These are phyloP conservation scores for Helicoverpa armigera DNA, from an alignment of 1,140 invertebrate genomes.

Conservation along the genomic window DNA sequence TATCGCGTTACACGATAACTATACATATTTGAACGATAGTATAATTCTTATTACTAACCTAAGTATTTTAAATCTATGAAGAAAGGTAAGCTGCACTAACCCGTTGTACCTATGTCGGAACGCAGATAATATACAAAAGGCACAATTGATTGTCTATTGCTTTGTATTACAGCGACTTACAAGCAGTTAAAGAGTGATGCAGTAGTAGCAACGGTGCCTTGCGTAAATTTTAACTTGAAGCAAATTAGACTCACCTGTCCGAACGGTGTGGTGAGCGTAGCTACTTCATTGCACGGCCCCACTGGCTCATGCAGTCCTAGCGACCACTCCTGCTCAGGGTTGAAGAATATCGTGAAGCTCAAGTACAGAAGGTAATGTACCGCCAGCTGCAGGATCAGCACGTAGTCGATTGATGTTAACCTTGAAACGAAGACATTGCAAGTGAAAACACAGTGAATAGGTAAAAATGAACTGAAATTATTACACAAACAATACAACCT, in stretches of 20 bases:
- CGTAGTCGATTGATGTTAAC: constrained; percentile 77
- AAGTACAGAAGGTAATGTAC: constrained; percentile 86
- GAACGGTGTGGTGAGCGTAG: constrained; percentile 88
- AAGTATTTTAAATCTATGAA: too few relatives aligned
- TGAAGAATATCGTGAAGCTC: constrained; percentile 87
- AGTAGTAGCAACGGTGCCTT: too few relatives aligned
- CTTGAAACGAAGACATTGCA: constrained; percentile 55
- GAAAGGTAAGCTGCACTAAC: too few relatives aligned
- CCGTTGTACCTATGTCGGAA: too few relatives aligned
- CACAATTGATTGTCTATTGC: not conserved
- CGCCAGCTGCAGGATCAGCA: constrained; percentile 83
- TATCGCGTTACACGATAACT: constrained; percentile 1
- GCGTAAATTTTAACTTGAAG: not conserved
- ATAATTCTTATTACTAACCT: too few relatives aligned
- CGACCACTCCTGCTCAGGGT: constrained; percentile 90
- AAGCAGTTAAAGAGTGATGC: too few relatives aligned
- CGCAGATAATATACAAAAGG: too few relatives aligned
- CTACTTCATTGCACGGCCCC: constrained; percentile 90
- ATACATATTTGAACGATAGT: too few relatives aligned
- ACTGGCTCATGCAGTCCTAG: constrained; percentile 92
- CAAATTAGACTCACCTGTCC: constrained; percentile 87
- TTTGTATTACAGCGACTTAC: not conserved
- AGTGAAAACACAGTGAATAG: not conserved
- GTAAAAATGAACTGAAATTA: too few relatives aligned
- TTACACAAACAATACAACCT: too few relatives aligned